Base-by-base conservation (phyloP, 2,888 invertebrate species). In the Zonitis immaculata region DNA sequence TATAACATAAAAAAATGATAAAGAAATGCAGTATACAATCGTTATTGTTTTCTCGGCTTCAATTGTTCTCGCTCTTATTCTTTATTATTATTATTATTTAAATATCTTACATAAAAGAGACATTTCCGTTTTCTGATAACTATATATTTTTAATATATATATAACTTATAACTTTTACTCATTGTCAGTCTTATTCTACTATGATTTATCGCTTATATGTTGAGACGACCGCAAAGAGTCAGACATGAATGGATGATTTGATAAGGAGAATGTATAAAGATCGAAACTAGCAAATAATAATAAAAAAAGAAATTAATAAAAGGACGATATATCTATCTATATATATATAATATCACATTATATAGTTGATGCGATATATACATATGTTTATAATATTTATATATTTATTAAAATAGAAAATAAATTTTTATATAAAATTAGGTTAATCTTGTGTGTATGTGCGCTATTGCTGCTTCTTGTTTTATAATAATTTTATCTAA, bases 401-500 rank as follows among this genome's bases (percentile, higher is more conserved):
- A n/a, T n/a, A n/a, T n/a, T n/a, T n/a, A n/a, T n/a, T n/a, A n/a
- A n/a, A n/a, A n/a, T n/a, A n/a, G n/a, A n/a, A n/a, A n/a, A n/a
- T n/a, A n/a, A n/a, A n/a, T n/a, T n/a, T n/a, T n/a, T n/a, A n/a
- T n/a, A n/a, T n/a, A n/a, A n/a, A n/a, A 66, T 64, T 65, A 58
- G 66, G 66, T 66, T 66, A 66, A 66, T 63, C 63, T 62, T 49
- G 65, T 61, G 60, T 48, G 49, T 44, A 42, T 50, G n/a, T n/a
- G n/a, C n/a, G 53, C 28, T 14, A 14, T 14, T 32, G 32, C 32
- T 35, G 35, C 16, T 18, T 35, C 35, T 35, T 35, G n/a, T n/a
- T n/a, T n/a, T n/a, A n/a, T 18, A 27, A 32, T 14, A 18, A 35
- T 9, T 16, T 58, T 59, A 62, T 62, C 61, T 51, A 49, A 6